A percentile compares a stretch with the other conserved stretches of the same genome.
phyloP scores from a whole-genome alignment of 2,113 vertebrate genomes.

The Hymenochirus boettgeri region DNA sequence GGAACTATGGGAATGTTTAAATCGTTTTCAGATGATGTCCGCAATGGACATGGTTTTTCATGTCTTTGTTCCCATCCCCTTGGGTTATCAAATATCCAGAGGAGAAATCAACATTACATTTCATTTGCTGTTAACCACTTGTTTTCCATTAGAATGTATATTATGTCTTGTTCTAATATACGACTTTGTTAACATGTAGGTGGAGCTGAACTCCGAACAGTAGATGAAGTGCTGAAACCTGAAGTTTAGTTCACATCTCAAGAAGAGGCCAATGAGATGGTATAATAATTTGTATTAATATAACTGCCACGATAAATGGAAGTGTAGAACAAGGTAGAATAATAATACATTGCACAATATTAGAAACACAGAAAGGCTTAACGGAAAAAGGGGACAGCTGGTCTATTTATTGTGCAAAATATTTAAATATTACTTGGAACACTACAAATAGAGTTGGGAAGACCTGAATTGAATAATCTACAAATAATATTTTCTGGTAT shows the following conservation, averaged over 20 bases:
- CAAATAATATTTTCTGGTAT: too few relatives aligned
- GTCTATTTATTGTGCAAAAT: too few relatives aligned
- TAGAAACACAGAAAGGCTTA: too few relatives aligned
- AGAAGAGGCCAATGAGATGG: not conserved
- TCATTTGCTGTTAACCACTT: not conserved
- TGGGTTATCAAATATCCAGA: not conserved
- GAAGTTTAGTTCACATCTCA: not conserved
- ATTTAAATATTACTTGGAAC: too few relatives aligned
- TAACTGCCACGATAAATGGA: not conserved
- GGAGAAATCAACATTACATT: not conserved
- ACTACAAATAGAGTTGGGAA: too few relatives aligned
- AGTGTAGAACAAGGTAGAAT: too few relatives aligned
- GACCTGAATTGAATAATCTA: too few relatives aligned
- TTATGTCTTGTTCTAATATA: not conserved
- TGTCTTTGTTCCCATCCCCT: not conserved
- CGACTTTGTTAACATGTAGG: not conserved
- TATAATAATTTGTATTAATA: not conserved
- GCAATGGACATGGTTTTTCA: not conserved
- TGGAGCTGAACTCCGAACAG: not conserved
- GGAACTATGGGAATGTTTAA: slow-evolving; percentile 3
- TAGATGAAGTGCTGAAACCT: not conserved
- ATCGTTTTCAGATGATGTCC: not conserved
- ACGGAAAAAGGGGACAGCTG: too few relatives aligned
- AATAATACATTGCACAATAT: too few relatives aligned
- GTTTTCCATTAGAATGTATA: not conserved